Conservation (phyloP, 1,140 invertebrate species). For the Magallana ariakensis region DNA sequence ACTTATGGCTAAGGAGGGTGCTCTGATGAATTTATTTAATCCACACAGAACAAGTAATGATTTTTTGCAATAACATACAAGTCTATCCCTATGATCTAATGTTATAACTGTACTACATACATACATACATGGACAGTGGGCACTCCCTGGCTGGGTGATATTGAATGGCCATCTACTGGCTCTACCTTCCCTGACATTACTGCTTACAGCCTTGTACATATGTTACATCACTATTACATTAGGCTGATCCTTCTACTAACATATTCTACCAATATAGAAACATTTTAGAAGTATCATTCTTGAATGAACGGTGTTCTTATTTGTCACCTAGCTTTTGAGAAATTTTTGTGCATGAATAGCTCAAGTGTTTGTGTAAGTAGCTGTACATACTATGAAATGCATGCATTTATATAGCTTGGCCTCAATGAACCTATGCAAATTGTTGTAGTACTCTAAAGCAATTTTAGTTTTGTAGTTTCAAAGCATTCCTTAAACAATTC, state of each 20-base stretch:
- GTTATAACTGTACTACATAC: not conserved
- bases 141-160: not conserved
- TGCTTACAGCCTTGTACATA: slow-evolving; percentile 8
- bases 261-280: not conserved
- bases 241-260: not conserved
- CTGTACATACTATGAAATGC: not conserved
- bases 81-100: not conserved
- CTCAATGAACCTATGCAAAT: not conserved
- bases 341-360: slow-evolving; percentile 10
- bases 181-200: not conserved
- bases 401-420: slow-evolving; percentile 6
- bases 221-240: not conserved
- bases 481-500: not conserved
- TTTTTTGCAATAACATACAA: not conserved
- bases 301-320: not conserved
- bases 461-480: slow-evolving; percentile 20
- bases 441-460: slow-evolving; percentile 23
- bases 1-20: too few species aligned
- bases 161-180: not conserved
- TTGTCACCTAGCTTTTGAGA: slow-evolving; percentile 8
- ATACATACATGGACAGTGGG: too few species aligned
- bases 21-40: too few species aligned
- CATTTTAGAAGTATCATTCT: not conserved
- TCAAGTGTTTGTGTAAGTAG: slow-evolving; percentile 21
- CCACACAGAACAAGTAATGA: too few species aligned